A percentile compares a stretch with the other conserved stretches of the same genome.
Conservation (phyloP, 2,888 invertebrate species). For the Dynastes maya region DNA sequence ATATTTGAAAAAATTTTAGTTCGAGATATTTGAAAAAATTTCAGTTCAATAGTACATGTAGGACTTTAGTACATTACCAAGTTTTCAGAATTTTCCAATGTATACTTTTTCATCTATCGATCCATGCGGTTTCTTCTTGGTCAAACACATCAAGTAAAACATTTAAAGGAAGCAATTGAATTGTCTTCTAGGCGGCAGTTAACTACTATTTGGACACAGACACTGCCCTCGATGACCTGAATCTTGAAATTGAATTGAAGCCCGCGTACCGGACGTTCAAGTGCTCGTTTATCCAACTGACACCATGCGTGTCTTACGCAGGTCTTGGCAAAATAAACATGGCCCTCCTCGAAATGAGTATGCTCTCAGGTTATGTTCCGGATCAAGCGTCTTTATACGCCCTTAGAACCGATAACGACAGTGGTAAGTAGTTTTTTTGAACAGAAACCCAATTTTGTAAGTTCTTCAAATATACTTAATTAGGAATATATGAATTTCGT, state of each 20-base stretch:
- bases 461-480: too few species aligned
- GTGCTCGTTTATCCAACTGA: slow-evolving; percentile 70
- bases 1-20: too few species aligned
- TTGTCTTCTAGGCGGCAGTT: slow-evolving; percentile 68
- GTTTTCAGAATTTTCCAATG: too few species aligned
- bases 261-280: slow-evolving; percentile 70
- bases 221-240: slow-evolving; percentile 72
- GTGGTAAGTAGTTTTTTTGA: background rate
- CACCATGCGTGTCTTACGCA: slow-evolving; percentile 66
- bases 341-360: slow-evolving; percentile 76
- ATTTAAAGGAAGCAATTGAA: too few species aligned
- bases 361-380: slow-evolving; percentile 78
- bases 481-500: background rate
- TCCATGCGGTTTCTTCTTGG: too few species aligned
- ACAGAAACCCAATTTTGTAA: too few species aligned
- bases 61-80: too few species aligned
- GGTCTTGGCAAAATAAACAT: slow-evolving; percentile 74
- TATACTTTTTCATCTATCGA: too few species aligned
- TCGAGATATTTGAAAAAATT: too few species aligned
- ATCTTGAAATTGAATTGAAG: slow-evolving; percentile 69
- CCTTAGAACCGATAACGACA: slow-evolving; percentile 19
- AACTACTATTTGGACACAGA: slow-evolving; percentile 72
- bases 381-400: slow-evolving; percentile 74
- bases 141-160: too few species aligned
- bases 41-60: too few species aligned